Percentiles rank a stretch among this genome's conserved stretches.
These are phyloP conservation scores for Myotis pilosus DNA, from an alignment of 2,797 vertebrate species.

Conservation along the genomic window DNA sequence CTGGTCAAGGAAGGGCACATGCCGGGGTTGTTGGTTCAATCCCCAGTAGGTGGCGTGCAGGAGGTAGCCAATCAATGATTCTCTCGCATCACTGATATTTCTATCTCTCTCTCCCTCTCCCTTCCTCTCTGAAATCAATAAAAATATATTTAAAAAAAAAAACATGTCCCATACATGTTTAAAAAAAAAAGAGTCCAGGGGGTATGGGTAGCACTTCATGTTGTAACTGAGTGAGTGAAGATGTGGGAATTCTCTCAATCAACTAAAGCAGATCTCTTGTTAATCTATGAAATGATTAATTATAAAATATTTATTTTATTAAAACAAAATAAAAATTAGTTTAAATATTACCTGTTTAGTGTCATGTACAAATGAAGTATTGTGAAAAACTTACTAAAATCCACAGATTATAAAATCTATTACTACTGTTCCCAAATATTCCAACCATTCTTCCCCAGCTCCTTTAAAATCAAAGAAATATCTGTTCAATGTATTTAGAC, in stretches of 20 bases:
- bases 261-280: constrained; percentile 18
- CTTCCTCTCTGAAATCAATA: no score
- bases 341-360: neutral
- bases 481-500: constrained; percentile 6
- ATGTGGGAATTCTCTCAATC: neutral
- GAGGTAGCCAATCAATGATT: no score
- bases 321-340: neutral
- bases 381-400: constrained; percentile 53
- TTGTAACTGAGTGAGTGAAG: neutral
- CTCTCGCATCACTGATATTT: no score
- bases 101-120: no score
- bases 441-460: constrained; percentile 33
- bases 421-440: constrained; percentile 34
- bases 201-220: neutral
- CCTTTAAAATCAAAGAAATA: constrained; percentile 40
- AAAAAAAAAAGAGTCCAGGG: neutral
- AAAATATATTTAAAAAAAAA: no score
- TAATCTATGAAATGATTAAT: neutral
- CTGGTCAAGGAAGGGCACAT: no score
- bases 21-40: no score
- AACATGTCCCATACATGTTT: no score
- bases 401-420: constrained; percentile 39
- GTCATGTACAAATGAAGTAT: neutral
- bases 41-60: no score
- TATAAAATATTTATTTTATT: constrained; percentile 34